phyloP scores from a whole-genome alignment of 2,797 vertebrate species.

The Accipiter fasciatus region DNA sequence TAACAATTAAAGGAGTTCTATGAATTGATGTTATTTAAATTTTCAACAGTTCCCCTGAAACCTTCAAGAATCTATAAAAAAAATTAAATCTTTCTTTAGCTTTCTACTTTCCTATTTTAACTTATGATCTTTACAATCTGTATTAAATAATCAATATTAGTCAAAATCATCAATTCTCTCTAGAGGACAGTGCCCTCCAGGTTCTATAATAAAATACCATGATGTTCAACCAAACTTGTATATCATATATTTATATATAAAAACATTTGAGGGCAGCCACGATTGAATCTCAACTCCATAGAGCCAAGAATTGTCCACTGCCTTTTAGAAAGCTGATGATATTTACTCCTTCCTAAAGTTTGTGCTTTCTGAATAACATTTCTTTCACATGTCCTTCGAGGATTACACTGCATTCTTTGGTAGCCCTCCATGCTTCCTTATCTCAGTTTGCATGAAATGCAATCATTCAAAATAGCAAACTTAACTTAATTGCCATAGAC shows the following conservation, averaged over 20 bases:
- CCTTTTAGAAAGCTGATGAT: slow-evolving; percentile 41
- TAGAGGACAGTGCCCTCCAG: slow-evolving; percentile 68
- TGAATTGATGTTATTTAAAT: not conserved
- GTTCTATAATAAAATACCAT: slow-evolving; percentile 68
- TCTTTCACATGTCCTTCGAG: not conserved
- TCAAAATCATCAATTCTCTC: slow-evolving; percentile 69
- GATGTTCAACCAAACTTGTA: slow-evolving; percentile 65
- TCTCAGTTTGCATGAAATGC: slow-evolving; percentile 66
- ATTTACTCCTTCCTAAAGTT: slow-evolving; percentile 57
- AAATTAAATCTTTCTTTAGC: slow-evolving; percentile 11
- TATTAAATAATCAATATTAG: slow-evolving; percentile 77
- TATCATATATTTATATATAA: not conserved
- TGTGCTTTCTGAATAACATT: not conserved
- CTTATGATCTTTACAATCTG: slow-evolving; percentile 48
- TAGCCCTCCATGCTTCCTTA: slow-evolving; percentile 44
- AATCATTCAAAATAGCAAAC: slow-evolving; percentile 73
- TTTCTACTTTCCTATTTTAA: not conserved
- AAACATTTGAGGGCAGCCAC: slow-evolving; percentile 58
- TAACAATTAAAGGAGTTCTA: not conserved
- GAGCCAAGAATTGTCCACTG: slow-evolving; percentile 57
- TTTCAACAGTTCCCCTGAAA: slow-evolving; percentile 7
- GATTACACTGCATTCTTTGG: slow-evolving; percentile 55
- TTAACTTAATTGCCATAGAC: slow-evolving; percentile 79
- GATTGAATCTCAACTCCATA: slow-evolving; percentile 51
- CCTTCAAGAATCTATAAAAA: slow-evolving; percentile 8